Base-by-base conservation (phyloP, 2,113 vertebrate species). In the Tor tambroides region DNA sequence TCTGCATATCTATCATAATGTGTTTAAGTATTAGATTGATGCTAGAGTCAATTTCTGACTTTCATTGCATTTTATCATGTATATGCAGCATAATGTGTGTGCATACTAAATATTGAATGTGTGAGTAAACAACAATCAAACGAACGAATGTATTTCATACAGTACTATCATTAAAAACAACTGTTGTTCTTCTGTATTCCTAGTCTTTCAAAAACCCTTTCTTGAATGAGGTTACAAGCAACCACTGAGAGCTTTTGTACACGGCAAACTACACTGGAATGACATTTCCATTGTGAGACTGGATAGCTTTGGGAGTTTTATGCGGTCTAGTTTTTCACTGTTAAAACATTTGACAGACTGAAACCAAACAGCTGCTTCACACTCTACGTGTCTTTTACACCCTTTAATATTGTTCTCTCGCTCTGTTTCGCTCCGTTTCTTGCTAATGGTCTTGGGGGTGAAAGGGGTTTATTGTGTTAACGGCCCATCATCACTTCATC, bases 391-490 rank as follows among this genome's bases (percentile, higher is more conserved):
- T 72, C 32, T 41, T 74, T 43, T 14, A 43, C 71, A n/a, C 71
- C 23, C 41, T 26, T n/a, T 76, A 26, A 46, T 76, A 56, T n/a
- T 11, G 49, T 12, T 21, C 76, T 79, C 61, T 67, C 35, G 5
- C n/a, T 46, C 38, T 2, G 23, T 41, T 77, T 80, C 51, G 0
- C 78, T 80, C 35, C 2, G 3, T 81, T n/a, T 46, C n/a, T 11
- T 30, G 23, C 59, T 38, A 61, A 14, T 30, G 38, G 38, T 69
- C 26, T 51, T 51, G 17, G 43, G 9, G 41, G 43, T 69, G 4
- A 83, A 83, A 49, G 41, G 8, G 26, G 10, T 83, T 83, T 69
- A 83, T 32, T 51, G 63, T 67, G 80, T 51, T 49, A 69, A 82
- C 59, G 43, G n/a, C 17, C 80, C 26, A 8, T 51, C 80, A 83